Evolutionary conservation across 2,888 invertebrate species (phyloP).

Genomic region (Thereva nobilitata): DNA sequence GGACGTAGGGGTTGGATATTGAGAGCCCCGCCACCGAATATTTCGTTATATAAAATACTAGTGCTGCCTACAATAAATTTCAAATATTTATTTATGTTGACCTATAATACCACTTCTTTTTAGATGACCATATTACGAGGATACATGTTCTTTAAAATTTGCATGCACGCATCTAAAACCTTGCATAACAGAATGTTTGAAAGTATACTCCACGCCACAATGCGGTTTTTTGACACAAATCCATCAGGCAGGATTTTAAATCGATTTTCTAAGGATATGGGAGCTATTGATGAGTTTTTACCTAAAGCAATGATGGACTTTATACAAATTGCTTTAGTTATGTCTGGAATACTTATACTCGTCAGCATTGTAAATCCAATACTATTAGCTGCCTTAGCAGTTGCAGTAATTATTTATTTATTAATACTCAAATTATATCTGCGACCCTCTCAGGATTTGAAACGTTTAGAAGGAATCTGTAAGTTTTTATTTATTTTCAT

Average conservation of each 20-base stretch:
- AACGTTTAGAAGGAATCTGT: constrained; percentile 72
- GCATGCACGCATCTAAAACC: constrained; percentile 74
- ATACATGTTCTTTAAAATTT: constrained; percentile 72
- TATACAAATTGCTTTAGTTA: constrained; percentile 61
- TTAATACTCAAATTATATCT: constrained; percentile 70
- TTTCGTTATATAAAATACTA: too few species aligned
- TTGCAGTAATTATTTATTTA: constrained; percentile 68
- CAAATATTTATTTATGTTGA: not conserved
- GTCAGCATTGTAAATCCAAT: constrained; percentile 72
- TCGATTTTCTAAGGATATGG: constrained; percentile 77
- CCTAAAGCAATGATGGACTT: constrained; percentile 63
- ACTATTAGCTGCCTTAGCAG: constrained; percentile 67
- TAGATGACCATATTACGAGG: constrained; percentile 64
- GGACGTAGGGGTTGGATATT: too few species aligned
- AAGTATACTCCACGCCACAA: constrained; percentile 73
- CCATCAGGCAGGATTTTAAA: constrained; percentile 76
- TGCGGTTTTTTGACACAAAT: constrained; percentile 86
- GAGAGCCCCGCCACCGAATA: too few species aligned
- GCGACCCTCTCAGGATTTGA: constrained; percentile 74
- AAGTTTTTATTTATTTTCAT: constrained; percentile 49
- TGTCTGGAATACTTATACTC: constrained; percentile 76
- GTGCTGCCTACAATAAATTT: too few species aligned
- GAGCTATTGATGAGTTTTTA: constrained; percentile 64
- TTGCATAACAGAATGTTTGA: constrained; percentile 86
- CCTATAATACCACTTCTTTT: constrained; percentile 7